These are phyloP conservation scores for Synergus laeviventris DNA, from an alignment of 2,888 invertebrate genomes.

Conservation along the genomic window DNA sequence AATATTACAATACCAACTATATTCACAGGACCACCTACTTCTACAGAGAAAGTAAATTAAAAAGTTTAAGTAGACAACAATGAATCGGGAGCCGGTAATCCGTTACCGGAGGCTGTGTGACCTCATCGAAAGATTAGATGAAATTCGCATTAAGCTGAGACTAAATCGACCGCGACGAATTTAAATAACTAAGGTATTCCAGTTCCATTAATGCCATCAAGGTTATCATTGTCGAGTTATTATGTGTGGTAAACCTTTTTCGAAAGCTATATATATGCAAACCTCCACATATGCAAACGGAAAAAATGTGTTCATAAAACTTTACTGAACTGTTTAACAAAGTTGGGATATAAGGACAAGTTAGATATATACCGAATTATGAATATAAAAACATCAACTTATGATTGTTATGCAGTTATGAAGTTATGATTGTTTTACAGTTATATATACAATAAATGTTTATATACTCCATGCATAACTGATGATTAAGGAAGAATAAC, in stretches of 20 bases:
- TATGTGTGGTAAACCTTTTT: not conserved
- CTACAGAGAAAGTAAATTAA: constrained; percentile 2
- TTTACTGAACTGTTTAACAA: too few species aligned
- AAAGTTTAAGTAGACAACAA: constrained; percentile 16
- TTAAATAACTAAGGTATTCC: constrained; percentile 13
- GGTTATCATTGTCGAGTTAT: not conserved
- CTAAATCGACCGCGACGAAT: not conserved
- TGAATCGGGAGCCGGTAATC: constrained; percentile 1
- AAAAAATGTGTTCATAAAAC: too few species aligned
- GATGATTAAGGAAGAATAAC: constrained; percentile 11
- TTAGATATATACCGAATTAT: too few species aligned
- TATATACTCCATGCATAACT: not conserved
- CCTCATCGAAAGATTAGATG: constrained; percentile 20
- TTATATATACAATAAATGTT: not conserved
- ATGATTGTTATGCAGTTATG: too few species aligned
- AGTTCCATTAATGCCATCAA: constrained; percentile 9
- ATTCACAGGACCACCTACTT: not conserved
- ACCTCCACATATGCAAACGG: not conserved
- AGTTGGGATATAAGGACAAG: too few species aligned
- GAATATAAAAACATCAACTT: too few species aligned
- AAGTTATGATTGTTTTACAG: too few species aligned
- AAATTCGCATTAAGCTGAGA: not conserved
- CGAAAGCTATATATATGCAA: constrained; percentile 13
- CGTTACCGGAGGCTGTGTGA: not conserved
- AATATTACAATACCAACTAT: not conserved